Conservation (phyloP, 1,140 invertebrate genomes). For the Scaptomyza montana region DNA sequence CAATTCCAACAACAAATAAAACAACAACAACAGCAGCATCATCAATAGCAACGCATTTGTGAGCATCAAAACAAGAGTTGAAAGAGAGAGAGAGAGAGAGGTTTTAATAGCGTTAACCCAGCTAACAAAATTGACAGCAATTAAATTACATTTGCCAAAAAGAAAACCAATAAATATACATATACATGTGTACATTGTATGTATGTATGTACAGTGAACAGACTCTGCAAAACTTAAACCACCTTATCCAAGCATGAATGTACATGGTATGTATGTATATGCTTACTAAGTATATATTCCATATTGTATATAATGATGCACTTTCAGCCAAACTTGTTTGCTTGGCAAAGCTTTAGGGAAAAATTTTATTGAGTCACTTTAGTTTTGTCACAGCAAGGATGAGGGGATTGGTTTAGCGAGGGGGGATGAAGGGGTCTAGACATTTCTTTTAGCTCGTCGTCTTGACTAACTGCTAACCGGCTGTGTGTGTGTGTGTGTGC, state of each 20-base stretch:
- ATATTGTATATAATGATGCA: too few species aligned
- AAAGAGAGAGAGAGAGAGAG: background rate
- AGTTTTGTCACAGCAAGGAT: constrained; percentile 6
- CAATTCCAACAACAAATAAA: constrained; percentile 11
- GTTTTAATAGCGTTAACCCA: background rate
- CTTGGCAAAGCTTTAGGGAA: constrained; percentile 9
- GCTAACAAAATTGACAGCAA: constrained; percentile 5
- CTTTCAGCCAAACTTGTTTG: constrained; percentile 21
- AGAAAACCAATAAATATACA: background rate
- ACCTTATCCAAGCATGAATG: too few species aligned
- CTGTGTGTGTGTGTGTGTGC: background rate
- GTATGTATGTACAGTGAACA: too few species aligned
- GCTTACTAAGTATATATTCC: too few species aligned
- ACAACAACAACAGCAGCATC: background rate
- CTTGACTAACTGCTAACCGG: constrained; percentile 11
- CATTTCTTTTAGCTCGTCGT: constrained; percentile 6
- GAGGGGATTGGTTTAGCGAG: too few species aligned
- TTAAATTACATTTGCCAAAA: background rate
- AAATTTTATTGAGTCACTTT: constrained; percentile 62
- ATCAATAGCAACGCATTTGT: background rate
- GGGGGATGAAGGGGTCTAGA: background rate
- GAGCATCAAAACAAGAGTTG: background rate
- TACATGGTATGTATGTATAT: too few species aligned
- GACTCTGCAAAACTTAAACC: too few species aligned
- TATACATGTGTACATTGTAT: too few species aligned